Conservation (phyloP, 2,113 vertebrate genomes). For the Ploceus nigricollis region DNA sequence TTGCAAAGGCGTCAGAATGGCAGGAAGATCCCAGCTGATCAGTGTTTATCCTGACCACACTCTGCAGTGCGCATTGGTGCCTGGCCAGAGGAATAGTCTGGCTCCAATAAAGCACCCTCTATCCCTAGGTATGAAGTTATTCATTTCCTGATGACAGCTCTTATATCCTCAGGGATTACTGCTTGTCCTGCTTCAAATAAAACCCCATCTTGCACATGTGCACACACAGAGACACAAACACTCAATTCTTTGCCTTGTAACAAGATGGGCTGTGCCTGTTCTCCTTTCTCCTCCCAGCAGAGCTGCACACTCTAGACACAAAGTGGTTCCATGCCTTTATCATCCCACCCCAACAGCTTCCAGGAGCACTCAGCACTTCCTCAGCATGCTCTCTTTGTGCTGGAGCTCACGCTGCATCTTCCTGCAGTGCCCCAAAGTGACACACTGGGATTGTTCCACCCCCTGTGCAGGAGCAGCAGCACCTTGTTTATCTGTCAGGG, state of each 20-base stretch:
- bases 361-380: background rate
- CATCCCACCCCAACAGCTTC: background rate
- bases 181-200: slow-evolving; percentile 35
- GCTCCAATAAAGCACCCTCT: background rate
- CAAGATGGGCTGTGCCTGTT: accelerated
- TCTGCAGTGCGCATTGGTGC: background rate
- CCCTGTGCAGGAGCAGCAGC: accelerated
- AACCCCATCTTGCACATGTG: background rate
- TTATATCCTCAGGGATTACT: slow-evolving; percentile 18
- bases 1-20: background rate
- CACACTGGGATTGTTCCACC: background rate
- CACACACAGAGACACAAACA: background rate
- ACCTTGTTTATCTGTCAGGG: background rate
- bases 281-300: background rate
- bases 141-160: background rate
- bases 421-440: accelerated
- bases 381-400: background rate
- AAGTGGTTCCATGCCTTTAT: background rate
- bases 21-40: background rate
- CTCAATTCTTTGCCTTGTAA: background rate
- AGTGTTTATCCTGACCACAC: background rate
- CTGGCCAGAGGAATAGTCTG: background rate
- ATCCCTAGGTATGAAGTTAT: background rate
- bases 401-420: background rate
- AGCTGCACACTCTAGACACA: background rate